phyloP scores from a whole-genome alignment of 1,140 invertebrate genomes.

The Kradibia gibbosae region DNA sequence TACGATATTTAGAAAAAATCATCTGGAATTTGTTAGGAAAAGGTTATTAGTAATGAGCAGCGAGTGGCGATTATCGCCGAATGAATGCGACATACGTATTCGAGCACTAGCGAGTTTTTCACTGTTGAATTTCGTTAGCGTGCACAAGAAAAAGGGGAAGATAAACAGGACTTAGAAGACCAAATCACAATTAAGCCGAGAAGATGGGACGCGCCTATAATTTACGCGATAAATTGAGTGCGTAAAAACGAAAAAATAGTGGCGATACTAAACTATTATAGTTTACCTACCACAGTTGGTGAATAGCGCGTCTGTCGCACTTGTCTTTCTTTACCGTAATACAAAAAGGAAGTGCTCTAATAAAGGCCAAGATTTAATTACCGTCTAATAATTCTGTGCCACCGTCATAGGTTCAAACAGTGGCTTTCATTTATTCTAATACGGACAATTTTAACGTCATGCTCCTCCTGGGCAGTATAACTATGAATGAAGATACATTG shows the following conservation, averaged over 20 bases:
- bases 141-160: too few relatives aligned
- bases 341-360: not conserved
- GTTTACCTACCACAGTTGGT: conserved; percentile 32
- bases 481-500: not conserved
- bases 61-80: too few relatives aligned
- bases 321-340: not conserved
- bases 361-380: conserved; percentile 22
- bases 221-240: conserved; percentile 15
- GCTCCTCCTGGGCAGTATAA: not conserved
- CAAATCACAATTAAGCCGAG: not conserved
- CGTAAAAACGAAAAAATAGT: conserved; percentile 18
- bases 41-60: too few relatives aligned
- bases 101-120: not conserved
- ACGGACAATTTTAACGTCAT: not conserved
- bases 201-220: not conserved
- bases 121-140: not conserved
- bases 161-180: not conserved
- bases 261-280: conserved; percentile 30
- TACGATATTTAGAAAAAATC: too few relatives aligned
- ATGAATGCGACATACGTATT: too few relatives aligned
- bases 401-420: not conserved
- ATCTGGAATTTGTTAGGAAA: too few relatives aligned
- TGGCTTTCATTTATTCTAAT: conserved; percentile 24
- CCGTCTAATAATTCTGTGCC: not conserved
- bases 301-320: not conserved